Conservation (phyloP, 2,113 vertebrate genomes). For the Axis porcinus region DNA sequence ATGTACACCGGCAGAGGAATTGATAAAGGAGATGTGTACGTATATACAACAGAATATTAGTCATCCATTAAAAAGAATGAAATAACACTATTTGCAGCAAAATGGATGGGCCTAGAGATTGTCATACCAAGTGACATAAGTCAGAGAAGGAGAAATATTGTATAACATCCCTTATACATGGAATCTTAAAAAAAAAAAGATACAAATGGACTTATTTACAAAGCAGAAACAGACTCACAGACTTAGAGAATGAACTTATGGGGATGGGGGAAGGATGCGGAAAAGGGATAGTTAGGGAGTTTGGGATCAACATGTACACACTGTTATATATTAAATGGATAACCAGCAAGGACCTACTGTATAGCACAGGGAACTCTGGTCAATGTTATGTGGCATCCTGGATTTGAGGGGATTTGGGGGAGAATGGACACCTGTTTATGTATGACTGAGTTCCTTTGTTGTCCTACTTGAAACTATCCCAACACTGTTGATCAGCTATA, state of each 20-base stretch:
- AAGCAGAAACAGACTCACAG: background rate
- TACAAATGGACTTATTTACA: background rate
- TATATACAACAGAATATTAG: background rate
- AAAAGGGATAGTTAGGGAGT: background rate
- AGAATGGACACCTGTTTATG: background rate
- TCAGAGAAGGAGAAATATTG: background rate
- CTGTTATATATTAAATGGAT: background rate
- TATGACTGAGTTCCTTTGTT: background rate
- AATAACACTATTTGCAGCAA: background rate
- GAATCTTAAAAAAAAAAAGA: background rate
- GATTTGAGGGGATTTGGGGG: background rate
- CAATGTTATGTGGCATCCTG: background rate
- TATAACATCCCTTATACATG: background rate
- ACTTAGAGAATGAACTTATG: background rate
- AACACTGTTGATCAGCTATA: background rate
- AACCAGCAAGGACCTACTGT: background rate
- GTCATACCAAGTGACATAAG: background rate
- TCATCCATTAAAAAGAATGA: background rate
- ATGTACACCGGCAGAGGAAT: background rate
- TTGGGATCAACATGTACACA: background rate
- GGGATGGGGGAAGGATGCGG: background rate
- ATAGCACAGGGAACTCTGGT: background rate
- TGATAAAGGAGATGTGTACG: background rate
- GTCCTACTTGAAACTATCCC: background rate
- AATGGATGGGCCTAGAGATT: background rate